Percentiles rank a stretch among this genome's conserved stretches.
These are phyloP conservation scores for Aspidiotus destructor DNA, from an alignment of 2,888 invertebrate genomes.

Conservation along the genomic window DNA sequence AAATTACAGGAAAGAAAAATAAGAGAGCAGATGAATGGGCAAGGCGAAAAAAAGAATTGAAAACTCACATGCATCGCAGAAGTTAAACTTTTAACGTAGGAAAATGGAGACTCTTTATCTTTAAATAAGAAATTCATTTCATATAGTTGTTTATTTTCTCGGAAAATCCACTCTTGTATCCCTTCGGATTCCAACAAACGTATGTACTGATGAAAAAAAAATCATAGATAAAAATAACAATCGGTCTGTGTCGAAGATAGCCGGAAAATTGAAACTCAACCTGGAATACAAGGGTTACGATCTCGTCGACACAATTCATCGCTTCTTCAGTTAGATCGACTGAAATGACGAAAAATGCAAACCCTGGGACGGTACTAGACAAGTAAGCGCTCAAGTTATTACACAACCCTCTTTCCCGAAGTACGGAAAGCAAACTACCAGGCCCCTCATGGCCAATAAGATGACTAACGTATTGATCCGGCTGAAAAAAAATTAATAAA, in stretches of 20 bases:
- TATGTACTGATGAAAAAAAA: slow-evolving; percentile 36
- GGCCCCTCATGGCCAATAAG: slow-evolving; percentile 92
- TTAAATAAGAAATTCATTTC: slow-evolving; percentile 78
- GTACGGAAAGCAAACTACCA: slow-evolving; percentile 79
- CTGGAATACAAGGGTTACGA: slow-evolving; percentile 72
- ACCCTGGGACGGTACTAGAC: slow-evolving; percentile 70
- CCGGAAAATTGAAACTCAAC: neutral
- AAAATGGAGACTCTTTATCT: slow-evolving; percentile 69
- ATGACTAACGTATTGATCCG: slow-evolving; percentile 79
- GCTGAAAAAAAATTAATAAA: slow-evolving; percentile 49
- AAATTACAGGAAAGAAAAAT: too few species aligned
- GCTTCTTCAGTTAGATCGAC: slow-evolving; percentile 90
- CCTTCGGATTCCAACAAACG: slow-evolving; percentile 41
- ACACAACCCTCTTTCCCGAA: slow-evolving; percentile 84
- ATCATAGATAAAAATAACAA: neutral
- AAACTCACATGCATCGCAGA: slow-evolving; percentile 54
- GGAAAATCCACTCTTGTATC: slow-evolving; percentile 81
- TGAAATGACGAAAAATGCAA: slow-evolving; percentile 76
- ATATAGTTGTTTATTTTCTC: slow-evolving; percentile 73
- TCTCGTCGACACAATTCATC: slow-evolving; percentile 78
- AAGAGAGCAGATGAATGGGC: too few species aligned
- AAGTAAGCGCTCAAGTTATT: slow-evolving; percentile 77
- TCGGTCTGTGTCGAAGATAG: too few species aligned
- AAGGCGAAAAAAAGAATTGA: too few species aligned
- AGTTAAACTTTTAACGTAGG: slow-evolving; percentile 57